These are phyloP conservation scores for Ptilodon capucinus DNA, from an alignment of 2,888 invertebrate genomes.

Conservation along the genomic window DNA sequence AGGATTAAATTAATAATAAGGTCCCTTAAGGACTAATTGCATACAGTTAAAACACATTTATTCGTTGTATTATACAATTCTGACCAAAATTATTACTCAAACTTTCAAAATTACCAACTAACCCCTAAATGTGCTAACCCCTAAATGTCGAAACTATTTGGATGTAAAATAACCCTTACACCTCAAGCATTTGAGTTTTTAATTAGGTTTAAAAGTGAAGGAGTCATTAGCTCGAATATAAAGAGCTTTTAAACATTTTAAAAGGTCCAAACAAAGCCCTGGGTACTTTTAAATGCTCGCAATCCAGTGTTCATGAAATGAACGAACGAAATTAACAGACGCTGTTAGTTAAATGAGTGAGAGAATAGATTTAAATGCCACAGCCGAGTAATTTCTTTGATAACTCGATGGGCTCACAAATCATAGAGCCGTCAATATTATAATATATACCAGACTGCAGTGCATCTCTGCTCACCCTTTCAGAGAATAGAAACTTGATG, in stretches of 20 bases:
- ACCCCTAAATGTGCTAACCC: too few relatives aligned
- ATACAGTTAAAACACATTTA: too few relatives aligned
- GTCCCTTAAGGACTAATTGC: too few relatives aligned
- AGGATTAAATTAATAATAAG: too few relatives aligned
- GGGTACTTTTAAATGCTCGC: constrained; percentile 2
- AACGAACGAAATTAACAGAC: constrained; percentile 13
- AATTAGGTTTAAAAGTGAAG: neutral
- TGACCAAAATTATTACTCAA: too few relatives aligned
- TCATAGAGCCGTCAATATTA: too few relatives aligned
- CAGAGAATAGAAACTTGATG: too few relatives aligned
- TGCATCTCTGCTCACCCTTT: too few relatives aligned
- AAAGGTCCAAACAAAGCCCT: neutral
- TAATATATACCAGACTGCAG: too few relatives aligned
- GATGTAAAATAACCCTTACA: neutral
- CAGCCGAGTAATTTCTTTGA: constrained; percentile 16
- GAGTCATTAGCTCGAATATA: neutral
- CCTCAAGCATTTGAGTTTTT: neutral
- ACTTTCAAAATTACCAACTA: too few relatives aligned
- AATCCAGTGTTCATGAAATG: constrained; percentile 13
- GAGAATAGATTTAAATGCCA: constrained; percentile 13
- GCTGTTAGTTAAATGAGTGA: neutral
- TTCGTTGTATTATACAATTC: too few relatives aligned
- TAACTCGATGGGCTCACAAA: constrained; percentile 9
- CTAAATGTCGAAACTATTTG: neutral
- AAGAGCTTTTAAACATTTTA: neutral